Base-by-base conservation (phyloP, 2,113 vertebrate species). In the Serilophus lunatus region DNA sequence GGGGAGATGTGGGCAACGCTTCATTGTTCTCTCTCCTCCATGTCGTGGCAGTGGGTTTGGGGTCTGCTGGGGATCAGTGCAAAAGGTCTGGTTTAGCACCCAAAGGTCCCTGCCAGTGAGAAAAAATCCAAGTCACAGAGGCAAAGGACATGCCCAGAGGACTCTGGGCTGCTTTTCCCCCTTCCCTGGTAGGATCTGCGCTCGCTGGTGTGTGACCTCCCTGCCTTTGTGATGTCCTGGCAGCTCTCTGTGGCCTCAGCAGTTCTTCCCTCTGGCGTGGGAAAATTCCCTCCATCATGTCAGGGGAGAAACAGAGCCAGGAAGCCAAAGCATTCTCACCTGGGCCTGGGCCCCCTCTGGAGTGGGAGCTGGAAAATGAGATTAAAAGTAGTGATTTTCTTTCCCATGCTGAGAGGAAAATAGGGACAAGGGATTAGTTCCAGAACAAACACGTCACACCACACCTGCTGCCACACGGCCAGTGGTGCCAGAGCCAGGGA, bases 321-420 rank as follows among this genome's bases (percentile, higher is more conserved):
- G 64, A 40, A 50, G 22, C 11, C 3, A 0, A 36, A 20, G 26
- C 4, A 3, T 65, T 57, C 88, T 78, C 91, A 71, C 95, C 91
- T 78, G 88, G 68, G 45, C 13, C 66, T 16, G 20, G 29, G 1
- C 8, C 7, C 33, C 33, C 63, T 31, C 49, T 2, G 51, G 36
- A 28, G 28, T 3, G 36, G 92, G 78, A 77, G 79, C 88, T 88
- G 91, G 86, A 92, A 95, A 93, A 96, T 60, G 65, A 82, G 95
- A 93, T 96, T 96, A 92, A 92, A 88, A 19, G 68, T 9, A 42
- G 64, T 0, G 33, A 92, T 96, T 96, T 94, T 83, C 77, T 93
- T 90, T 74, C 51, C 72, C 95, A n/a, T 44, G 92, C 94, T 91
- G 96, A 66, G 94, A 68, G 65, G 88, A 86, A 92, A 96, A 94